These are phyloP conservation scores for Patiria miniata DNA, from an alignment of 35 echinoderm and acorn worm genomes.

Conservation along the genomic window DNA sequence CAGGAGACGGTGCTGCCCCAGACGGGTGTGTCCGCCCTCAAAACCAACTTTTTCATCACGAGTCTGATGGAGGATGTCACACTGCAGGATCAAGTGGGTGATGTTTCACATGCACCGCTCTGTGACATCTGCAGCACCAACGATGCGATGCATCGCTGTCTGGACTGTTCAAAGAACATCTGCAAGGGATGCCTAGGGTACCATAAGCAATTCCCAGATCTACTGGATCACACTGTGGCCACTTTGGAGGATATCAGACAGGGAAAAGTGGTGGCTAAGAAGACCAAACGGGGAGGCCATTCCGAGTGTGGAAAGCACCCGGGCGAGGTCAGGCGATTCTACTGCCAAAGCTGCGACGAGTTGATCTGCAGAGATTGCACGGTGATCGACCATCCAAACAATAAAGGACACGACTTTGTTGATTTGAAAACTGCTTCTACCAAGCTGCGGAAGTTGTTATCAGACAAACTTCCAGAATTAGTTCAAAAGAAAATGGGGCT, in stretches of 20 bases:
- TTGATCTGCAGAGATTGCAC: slow-evolving; percentile 57
- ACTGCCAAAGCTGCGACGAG: slow-evolving; percentile 18
- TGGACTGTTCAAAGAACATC: neutral
- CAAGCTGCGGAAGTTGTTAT: too few relatives aligned
- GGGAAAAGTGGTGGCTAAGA: neutral
- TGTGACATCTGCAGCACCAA: neutral
- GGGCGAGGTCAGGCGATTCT: slow-evolving; percentile 31
- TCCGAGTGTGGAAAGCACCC: neutral
- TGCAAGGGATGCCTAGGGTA: neutral
- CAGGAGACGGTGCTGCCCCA: neutral
- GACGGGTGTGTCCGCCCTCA: neutral
- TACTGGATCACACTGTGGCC: neutral
- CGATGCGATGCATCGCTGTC: neutral
- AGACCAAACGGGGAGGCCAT: neutral
- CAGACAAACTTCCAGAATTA: too few relatives aligned
- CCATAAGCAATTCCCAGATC: neutral
- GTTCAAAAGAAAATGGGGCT: too few relatives aligned
- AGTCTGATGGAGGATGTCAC: neutral
- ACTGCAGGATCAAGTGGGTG: neutral
- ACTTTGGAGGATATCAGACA: neutral
- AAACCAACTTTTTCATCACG: neutral
- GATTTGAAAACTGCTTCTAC: too few relatives aligned
- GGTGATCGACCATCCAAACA: slow-evolving; percentile 3
- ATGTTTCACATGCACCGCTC: neutral
- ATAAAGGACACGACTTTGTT: too few relatives aligned